phyloP scores from a whole-genome alignment of 2,113 vertebrate species.

The Lonchura striata region DNA sequence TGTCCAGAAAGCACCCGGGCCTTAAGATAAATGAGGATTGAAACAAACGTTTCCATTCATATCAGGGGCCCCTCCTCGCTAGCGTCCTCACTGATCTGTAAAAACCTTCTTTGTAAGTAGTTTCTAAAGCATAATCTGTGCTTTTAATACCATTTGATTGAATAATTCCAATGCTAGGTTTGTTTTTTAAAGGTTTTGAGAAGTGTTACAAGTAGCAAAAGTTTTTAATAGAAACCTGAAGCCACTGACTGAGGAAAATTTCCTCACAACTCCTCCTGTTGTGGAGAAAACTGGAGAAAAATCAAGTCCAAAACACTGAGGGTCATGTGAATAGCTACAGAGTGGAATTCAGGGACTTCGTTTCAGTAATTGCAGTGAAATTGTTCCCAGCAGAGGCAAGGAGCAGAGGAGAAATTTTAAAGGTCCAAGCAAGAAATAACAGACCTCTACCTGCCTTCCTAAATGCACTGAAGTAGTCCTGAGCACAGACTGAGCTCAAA shows the following conservation, averaged over 20 bases:
- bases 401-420: constrained; percentile 42
- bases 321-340: constrained; percentile 24
- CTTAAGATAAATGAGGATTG: constrained; percentile 60
- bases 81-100: constrained; percentile 65
- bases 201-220: constrained; percentile 35
- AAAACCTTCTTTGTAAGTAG: constrained; percentile 65
- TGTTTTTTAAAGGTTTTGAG: constrained; percentile 59
- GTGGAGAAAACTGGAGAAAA: constrained; percentile 50
- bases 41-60: constrained; percentile 70
- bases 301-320: constrained; percentile 10
- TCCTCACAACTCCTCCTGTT: constrained; percentile 34
- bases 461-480: neutral
- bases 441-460: neutral
- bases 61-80: constrained; percentile 63
- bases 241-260: constrained; percentile 33
- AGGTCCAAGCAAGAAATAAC: neutral
- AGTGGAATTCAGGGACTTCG: constrained; percentile 21
- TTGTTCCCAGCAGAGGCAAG: constrained; percentile 46
- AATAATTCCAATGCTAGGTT: constrained; percentile 53
- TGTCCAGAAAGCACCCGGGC: constrained; percentile 59
- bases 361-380: constrained; percentile 53
- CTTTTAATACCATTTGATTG: constrained; percentile 57
- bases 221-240: constrained; percentile 59
- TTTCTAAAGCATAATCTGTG: constrained; percentile 59
- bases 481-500: neutral